These are phyloP conservation scores for Amazonetta brasiliensis DNA, from an alignment of 2,797 vertebrate species.

Conservation along the genomic window DNA sequence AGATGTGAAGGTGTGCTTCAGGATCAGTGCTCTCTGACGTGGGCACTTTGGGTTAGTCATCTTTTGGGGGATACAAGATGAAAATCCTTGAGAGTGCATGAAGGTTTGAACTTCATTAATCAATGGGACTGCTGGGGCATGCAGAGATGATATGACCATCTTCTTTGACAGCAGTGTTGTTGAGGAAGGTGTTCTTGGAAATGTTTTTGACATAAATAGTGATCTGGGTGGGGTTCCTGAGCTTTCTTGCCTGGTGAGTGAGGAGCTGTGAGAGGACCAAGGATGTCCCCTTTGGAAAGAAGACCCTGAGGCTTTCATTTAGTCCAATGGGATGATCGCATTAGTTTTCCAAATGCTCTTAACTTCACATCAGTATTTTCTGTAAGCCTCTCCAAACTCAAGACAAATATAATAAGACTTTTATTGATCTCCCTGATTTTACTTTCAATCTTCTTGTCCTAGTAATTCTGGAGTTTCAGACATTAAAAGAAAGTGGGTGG, in stretches of 20 bases:
- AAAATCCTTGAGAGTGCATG: background rate
- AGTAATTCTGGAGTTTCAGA: background rate
- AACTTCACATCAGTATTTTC: background rate
- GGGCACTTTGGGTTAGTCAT: background rate
- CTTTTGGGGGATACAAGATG: rapidly evolving
- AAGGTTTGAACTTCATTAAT: background rate
- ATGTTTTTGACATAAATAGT: background rate
- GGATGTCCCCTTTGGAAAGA: rapidly evolving
- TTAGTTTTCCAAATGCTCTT: background rate
- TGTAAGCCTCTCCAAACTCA: background rate
- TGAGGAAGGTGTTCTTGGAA: background rate
- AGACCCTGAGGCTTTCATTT: background rate
- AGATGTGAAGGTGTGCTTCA: background rate
- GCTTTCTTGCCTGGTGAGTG: background rate
- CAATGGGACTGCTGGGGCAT: background rate
- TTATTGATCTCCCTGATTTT: background rate
- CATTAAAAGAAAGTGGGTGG: background rate
- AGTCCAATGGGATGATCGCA: background rate
- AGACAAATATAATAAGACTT: background rate
- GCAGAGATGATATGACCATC: background rate
- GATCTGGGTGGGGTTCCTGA: rapidly evolving
- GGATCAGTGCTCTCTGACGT: background rate
- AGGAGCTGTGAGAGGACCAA: background rate
- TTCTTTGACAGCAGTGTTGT: background rate
- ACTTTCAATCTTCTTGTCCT: background rate